Percentiles rank a stretch among this genome's conserved stretches.
Evolutionary conservation across 2,888 invertebrate genomes (phyloP).

Genomic region (Drosophila helvetica): DNA sequence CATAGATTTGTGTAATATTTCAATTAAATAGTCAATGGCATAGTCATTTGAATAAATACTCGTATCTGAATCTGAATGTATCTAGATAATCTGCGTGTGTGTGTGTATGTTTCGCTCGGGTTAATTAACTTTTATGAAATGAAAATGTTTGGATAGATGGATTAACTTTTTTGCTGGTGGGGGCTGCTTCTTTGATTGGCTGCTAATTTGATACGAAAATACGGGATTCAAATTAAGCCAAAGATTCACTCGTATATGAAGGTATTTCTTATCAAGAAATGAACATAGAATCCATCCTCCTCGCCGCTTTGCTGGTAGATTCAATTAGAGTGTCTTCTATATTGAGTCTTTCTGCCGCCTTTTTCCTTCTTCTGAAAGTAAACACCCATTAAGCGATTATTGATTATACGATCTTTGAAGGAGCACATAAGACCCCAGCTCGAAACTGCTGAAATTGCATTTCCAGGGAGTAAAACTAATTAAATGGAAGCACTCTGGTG

Average conservation of each 20-base stretch:
- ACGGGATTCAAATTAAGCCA: conserved; percentile 3
- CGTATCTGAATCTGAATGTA: not conserved
- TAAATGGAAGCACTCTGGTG: conserved; percentile 75
- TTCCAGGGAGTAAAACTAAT: conserved; percentile 69
- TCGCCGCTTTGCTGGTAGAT: not conserved
- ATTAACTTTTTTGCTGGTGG: conserved; percentile 21
- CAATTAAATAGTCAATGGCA: conserved; percentile 73
- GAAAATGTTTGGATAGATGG: conserved; percentile 41
- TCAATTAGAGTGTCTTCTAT: no score
- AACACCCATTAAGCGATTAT: conserved; percentile 75
- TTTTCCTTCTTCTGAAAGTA: conserved; percentile 37
- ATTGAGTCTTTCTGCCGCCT: not conserved
- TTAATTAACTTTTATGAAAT: conserved; percentile 54
- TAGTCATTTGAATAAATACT: conserved; percentile 48
- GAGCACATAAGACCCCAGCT: conserved; percentile 3
- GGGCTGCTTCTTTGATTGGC: conserved; percentile 12
- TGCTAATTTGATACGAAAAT: conserved; percentile 33
- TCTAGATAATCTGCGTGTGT: not conserved
- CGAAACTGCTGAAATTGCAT: conserved; percentile 57
- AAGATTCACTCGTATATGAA: not conserved
- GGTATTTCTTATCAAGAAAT: not conserved
- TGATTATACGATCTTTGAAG: conserved; percentile 49
- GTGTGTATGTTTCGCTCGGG: conserved; percentile 16
- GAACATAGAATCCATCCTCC: not conserved
- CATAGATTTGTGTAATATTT: conserved; percentile 74